Evolutionary conservation across 2,113 vertebrate genomes (phyloP), one percentile per base, ranked within the genome.

Genomic region (Lota lota): DNA sequence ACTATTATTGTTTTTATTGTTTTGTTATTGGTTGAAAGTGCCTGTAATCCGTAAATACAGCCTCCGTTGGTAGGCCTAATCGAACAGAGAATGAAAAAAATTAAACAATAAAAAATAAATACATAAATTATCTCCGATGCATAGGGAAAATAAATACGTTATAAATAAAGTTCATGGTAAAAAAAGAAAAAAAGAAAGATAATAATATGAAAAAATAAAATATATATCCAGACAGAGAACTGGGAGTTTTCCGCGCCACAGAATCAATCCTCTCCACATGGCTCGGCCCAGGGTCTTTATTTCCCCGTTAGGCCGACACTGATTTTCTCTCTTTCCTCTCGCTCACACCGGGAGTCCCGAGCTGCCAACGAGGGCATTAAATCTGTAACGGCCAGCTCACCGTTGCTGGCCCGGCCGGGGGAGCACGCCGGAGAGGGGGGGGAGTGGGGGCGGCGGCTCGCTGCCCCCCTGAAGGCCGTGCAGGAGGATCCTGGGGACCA

Each of bases 401-500:
- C 95, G 97, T 61, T 94, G 95, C 90, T 96, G 97, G 7, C 93
- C 87, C 0, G 95, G 93, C 83, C 96, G 93, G 20, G 95, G 85
- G 47, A 97, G 92, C 70, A 96, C 95, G 15, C 95, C 94, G 50
- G 94, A 91, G 82, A 97, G 92, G 7, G 94, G 92, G 72, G 95
- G 94, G 69, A 96, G 89, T 50, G 94, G 93, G 5, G 94, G 93
- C n/a, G 94, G 93, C n/a, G 95, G 94, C 75, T 98, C 97, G 80
- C 88, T 88, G 74, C 92, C 94, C 63, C 96, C 95, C 82, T 95
- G 95, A 77, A 98, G 93, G 88, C 96, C 95, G 87, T 99, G 96
- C 73, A 98, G 95, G 70, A 98, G 93, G 89, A 99, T 95, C 77
- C 96, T 92, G 20, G 97, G 97, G 28, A 98, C 95, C 80, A 99